Base-by-base conservation (phyloP, 1,140 invertebrate species). In the Heliconius eleuchia region DNA sequence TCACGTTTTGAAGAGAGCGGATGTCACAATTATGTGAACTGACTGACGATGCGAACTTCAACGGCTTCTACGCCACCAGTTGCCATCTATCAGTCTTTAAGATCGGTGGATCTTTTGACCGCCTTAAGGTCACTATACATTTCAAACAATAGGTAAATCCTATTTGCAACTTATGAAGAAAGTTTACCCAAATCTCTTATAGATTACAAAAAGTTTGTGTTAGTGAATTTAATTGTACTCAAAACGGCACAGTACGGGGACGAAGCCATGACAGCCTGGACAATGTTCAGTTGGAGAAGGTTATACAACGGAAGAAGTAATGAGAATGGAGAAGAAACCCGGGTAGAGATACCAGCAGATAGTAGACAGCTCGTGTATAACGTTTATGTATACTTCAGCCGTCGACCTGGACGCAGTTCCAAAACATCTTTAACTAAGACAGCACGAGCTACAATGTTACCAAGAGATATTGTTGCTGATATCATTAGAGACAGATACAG, bases 241-340 rank as follows among this genome's bases (percentile, higher is more conserved):
- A 92, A 90, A 82, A 94, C 92, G 92, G 92, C 92, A 88, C 89
- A 92, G 79, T 94, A 93, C 91, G 92, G 92, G 75, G 91, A 92
- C 88, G 83, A 94, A 84, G 91, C 92, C 60, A 93, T 93, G 93
- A 94, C 93, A 73, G 93, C 93, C 46, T 93, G 92, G 93, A 94
- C 93, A 34, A 94, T 94, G 93, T 94, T 94, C 74, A 94, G 91
- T 85, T 94, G 93, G 93, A 85, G 92, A 79, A 85, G 93, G 79
- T 81, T 94, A 76, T 94, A 93, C 84, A 93, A 81, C 73, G 88
- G 91, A 2, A 85, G 87, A 60, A 83, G 60, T 76, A 77, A 60
- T 16, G 86, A 81, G 83, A 90, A 42, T 73, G 81, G 19, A 37
- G 92, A 93, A 34, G 92, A 92, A 2, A 82, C 82, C 9, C 80